Base-by-base conservation (phyloP, 2,888 invertebrate genomes). In the Cyclophora albipunctata region DNA sequence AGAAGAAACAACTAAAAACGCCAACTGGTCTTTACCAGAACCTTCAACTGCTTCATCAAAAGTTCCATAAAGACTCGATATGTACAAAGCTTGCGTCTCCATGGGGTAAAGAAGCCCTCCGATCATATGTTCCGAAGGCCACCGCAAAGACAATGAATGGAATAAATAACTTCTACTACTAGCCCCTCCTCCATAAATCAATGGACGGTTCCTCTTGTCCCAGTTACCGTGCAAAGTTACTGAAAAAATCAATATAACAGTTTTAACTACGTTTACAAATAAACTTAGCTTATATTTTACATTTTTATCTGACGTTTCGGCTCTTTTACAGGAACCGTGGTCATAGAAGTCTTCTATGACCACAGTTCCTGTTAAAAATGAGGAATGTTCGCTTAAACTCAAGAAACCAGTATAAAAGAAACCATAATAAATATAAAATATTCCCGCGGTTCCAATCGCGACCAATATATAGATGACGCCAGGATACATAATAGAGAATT, bases 61-160 rank as follows among this genome's bases (percentile, higher is more conserved):
- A 0, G 64, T 60, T 2, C 55, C 55, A 45, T 84, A 84, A 41
- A 84, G 82, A 0, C 78, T 75, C 2, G 84, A 78, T 42, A 84
- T 59, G 49, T 76, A 78, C 3, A 78, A 45, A 0, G 66, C 66
- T 59, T 85, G 85, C 20, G 62, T 78, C 55, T 86, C 85, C 45
- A 84, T 41, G 0, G 85, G 84, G 57, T 71, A 84, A 40, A 67
- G 64, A 0, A 78, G 48, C 1, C 67, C 69, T 0, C 67, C 77
- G 3, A 85, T 63, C 0, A 65, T 65, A 47, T 86, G 85, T 46
- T 86, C 85, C 0, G 85, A 83, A 0, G 83, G 84, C 68, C 76
- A 73, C 48, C 75, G 81, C 0, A 83, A 35, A 4, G 66, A 61
- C 35, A 85, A 46, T 0, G 79, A 83, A 52, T 84, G 73, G 59